These are phyloP conservation scores for Clarias macrocephalus DNA, from an alignment of 2,113 vertebrate species.

Conservation along the genomic window DNA sequence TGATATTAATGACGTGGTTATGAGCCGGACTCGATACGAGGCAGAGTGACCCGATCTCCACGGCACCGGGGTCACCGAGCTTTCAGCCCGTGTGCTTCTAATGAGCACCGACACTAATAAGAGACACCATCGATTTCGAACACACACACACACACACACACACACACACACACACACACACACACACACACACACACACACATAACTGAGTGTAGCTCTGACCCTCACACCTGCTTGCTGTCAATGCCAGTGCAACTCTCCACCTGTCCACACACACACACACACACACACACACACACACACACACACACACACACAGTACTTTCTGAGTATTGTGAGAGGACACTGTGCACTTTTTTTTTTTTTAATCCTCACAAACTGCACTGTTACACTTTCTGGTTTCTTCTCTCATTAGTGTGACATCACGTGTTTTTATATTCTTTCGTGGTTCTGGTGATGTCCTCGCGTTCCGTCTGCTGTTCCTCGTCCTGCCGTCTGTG, in stretches of 20 bases:
- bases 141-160: constrained; percentile 14
- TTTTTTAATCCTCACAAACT: not conserved
- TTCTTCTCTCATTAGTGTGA: not conserved
- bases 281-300: not conserved
- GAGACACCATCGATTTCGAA: constrained; percentile 31
- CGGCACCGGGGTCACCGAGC: constrained; percentile 42
- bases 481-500: not conserved
- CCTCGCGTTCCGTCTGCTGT: not conserved
- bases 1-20: constrained; percentile 29
- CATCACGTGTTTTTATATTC: not conserved
- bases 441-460: not conserved
- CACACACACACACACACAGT: not conserved
- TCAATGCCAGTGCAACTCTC: not conserved
- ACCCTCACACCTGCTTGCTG: constrained; percentile 27
- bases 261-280: not conserved
- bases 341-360: not conserved
- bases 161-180: constrained; percentile 21
- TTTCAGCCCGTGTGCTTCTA: constrained; percentile 36
- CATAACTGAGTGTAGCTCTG: not conserved
- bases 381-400: not conserved
- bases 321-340: not conserved
- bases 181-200: constrained; percentile 19
- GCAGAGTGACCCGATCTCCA: constrained; percentile 40
- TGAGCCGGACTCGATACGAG: constrained; percentile 3
- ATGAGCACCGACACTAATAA: constrained; percentile 51